Percentiles rank a stretch among this genome's conserved stretches.
Evolutionary conservation across 2,888 invertebrate genomes (phyloP).

Genomic region (Cerastis rubricosa): DNA sequence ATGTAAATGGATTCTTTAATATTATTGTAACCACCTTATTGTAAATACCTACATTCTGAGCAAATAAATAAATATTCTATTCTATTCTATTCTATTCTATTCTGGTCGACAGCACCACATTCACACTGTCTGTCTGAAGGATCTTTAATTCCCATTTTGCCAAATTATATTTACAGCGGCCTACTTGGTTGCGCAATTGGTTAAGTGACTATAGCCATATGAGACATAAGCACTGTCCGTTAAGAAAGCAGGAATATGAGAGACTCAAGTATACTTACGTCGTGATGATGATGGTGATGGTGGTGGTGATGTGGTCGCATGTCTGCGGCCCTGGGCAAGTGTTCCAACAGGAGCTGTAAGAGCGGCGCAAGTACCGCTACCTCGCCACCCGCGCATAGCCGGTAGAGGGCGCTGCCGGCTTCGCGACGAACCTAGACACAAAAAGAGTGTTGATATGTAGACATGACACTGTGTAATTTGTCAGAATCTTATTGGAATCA

Average conservation of each 20-base stretch:
- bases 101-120: too few relatives aligned
- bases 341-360: conserved; percentile 94
- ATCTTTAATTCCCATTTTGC: too few relatives aligned
- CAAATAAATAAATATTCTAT: too few relatives aligned
- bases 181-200: too few relatives aligned
- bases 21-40: too few relatives aligned
- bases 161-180: too few relatives aligned
- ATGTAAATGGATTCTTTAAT: too few relatives aligned
- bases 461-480: neutral
- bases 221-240: neutral
- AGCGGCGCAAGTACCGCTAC: conserved; percentile 94
- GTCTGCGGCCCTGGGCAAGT: conserved; percentile 95
- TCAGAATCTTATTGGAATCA: too few relatives aligned
- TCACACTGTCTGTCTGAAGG: too few relatives aligned
- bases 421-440: conserved; percentile 94
- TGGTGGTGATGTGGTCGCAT: conserved; percentile 92
- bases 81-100: too few relatives aligned
- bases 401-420: conserved; percentile 97
- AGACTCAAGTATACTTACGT: conserved; percentile 67
- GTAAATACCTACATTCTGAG: too few relatives aligned
- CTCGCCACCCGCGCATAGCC: conserved; percentile 94
- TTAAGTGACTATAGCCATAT: neutral
- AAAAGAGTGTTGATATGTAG: neutral
- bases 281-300: conserved; percentile 80
- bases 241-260: too few relatives aligned